Base-by-base conservation (phyloP, 2,113 vertebrate genomes). In the Rousettus leschenaultii region DNA sequence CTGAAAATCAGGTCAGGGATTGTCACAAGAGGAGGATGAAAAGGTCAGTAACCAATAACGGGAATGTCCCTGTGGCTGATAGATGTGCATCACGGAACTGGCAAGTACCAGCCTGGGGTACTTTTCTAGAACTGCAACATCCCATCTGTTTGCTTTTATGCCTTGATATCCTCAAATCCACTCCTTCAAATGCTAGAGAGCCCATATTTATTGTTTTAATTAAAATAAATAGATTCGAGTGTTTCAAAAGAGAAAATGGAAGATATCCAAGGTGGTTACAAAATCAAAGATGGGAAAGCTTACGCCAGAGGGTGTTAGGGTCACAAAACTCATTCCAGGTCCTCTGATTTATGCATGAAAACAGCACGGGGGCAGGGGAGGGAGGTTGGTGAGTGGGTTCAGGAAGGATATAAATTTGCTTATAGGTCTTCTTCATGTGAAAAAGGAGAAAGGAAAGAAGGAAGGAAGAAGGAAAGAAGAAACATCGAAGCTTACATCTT, bases 161-260 rank as follows among this genome's bases (percentile, higher is more conserved):
- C 43, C 66, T 83, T 68, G 6, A 79, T 71, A 61, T 48, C 82
- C 91, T 91, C 38, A 82, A 95, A 89, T 28, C 66, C 16, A 2
- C 43, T 28, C 57, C 79, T 14, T 78, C 35, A 65, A 97, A 93
- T 28, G 66, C 57, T 78, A 53, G 33, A 30, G n/a, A 85, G 59
- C 30, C 6, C 30, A 13, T 95, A 86, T 88, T 83, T 91, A 91
- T 70, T 65, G 85, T 86, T 94, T 94, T 86, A 87, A 89, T 96
- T 88, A 89, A 94, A 96, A 65, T 3, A 26, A 89, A 75, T 65
- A 94, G 71, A 22, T 68, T 84, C 70, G 79, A 95, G 73, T 51
- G 80, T 91, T 93, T 85, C 30, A 28, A 77, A 95, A 82, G 89
- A 75, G 86, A 91, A 89, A 78, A 79, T 2, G 63, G 19, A 94